phyloP scores from a whole-genome alignment of 2,113 vertebrate species.

The Brachyhypopomus occidentalis region DNA sequence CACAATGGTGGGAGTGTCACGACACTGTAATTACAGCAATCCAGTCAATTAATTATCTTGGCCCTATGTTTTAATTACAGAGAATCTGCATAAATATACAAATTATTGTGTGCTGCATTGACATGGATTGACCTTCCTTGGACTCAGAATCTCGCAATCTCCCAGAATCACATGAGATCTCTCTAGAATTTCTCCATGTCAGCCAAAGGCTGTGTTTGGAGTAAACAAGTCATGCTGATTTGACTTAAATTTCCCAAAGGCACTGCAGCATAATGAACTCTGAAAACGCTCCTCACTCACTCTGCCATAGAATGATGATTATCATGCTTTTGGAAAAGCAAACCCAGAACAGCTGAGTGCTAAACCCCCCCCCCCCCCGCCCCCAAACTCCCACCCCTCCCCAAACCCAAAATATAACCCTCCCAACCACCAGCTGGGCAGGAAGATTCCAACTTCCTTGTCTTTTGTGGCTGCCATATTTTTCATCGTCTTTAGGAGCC shows the following conservation, averaged over 20 bases:
- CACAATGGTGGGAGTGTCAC: background rate
- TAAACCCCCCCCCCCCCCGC: no score
- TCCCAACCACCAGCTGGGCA: background rate
- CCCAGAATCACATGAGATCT: background rate
- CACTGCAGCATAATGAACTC: constrained; percentile 20
- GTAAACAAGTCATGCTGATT: constrained; percentile 26
- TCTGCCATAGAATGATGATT: constrained; percentile 19
- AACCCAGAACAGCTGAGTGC: background rate
- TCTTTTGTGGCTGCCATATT: background rate
- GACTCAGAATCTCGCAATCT: background rate
- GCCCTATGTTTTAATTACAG: constrained; percentile 20
- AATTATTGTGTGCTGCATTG: background rate
- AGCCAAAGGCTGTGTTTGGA: background rate
- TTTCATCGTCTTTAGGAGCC: background rate
- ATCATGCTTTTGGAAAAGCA: constrained; percentile 11
- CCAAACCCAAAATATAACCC: no score
- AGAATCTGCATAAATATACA: constrained; percentile 39
- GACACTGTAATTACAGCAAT: constrained; percentile 35
- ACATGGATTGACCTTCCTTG: background rate
- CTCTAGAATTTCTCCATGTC: background rate
- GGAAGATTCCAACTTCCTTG: background rate
- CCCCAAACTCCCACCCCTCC: no score
- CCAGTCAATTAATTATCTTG: constrained; percentile 30
- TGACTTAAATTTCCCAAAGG: constrained; percentile 21
- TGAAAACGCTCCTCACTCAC: constrained; percentile 19